Evolutionary conservation across 2,797 vertebrate genomes (phyloP), one percentile per base, ranked within the genome.

Genomic region (Orestias chungarensis): DNA sequence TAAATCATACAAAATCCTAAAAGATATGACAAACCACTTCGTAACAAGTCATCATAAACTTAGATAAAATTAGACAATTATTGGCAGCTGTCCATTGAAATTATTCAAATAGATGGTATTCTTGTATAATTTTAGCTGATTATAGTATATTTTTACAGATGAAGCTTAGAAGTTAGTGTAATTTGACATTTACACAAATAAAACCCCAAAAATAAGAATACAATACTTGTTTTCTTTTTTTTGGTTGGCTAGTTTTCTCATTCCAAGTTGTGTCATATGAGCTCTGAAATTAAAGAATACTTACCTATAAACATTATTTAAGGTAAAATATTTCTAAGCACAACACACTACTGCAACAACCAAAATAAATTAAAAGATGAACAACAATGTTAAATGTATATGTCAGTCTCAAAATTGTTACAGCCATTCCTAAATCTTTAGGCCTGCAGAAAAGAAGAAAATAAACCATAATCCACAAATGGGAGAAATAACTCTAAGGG

Each of bases 1-100:
- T 44, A 54, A 80, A 83, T 72, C 44, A 66, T 35, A 33, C 20
- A 77, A 64, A 80, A 75, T 59, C 57, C 40, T 9, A 31, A 83
- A 64, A 64, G 33, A 62, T 50, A 47, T 67, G 33, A 79, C 55
- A 66, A 25, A 64, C 29, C 38, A 31, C 44, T 46, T 67, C 43
- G 54, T 40, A 43, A 74, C 15, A 46, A 79, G 33, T 71, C 18
- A 40, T 66, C 23, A 27, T 40, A 5, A 43, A 54, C 17, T 72
- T 4, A 71, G 40, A 73, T 52, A n/a, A 43, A 57, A 11, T 69
- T 4, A 71, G 43, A 73, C 49, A 25, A 76, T 49, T 25, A 70
- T 20, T 15, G 52, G 17, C 69, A 76, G 6, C 42, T 52, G 29
- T 15, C 40, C 17, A 47, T 4, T n/a, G n/a, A 52, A 12, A 68